These are phyloP conservation scores for Euthynnus affinis DNA, from an alignment of 2,797 vertebrate species.

Conservation along the genomic window DNA sequence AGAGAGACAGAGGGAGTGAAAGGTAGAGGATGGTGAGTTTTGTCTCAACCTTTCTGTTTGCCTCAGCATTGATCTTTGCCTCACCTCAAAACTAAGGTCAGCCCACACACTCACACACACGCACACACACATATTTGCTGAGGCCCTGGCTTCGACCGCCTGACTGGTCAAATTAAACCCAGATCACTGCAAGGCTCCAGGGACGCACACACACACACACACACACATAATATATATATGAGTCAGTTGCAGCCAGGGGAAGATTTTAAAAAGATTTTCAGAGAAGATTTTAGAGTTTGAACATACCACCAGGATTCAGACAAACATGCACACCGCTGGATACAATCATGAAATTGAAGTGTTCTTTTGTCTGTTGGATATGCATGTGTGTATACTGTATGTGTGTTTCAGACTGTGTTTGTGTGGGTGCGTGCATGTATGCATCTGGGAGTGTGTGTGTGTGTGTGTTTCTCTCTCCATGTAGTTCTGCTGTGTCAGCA, in stretches of 20 bases:
- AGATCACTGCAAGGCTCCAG: constrained; percentile 75
- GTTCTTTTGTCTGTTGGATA: constrained; percentile 16
- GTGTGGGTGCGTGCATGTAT: constrained; percentile 38
- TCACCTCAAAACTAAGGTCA: constrained; percentile 74
- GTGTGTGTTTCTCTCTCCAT: constrained; percentile 54
- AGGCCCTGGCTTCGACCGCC: constrained; percentile 73
- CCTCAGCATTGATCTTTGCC: constrained; percentile 77
- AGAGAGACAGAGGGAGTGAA: constrained; percentile 39
- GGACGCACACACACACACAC: constrained; percentile 39
- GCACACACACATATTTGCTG: constrained; percentile 56
- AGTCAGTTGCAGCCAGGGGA: constrained; percentile 21
- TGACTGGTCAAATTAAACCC: constrained; percentile 87
- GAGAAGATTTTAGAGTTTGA: constrained; percentile 2
- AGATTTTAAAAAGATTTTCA: constrained; percentile 34
- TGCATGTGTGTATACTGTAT: constrained; percentile 4
- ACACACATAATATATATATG: constrained; percentile 21
- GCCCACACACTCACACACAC: constrained; percentile 40
- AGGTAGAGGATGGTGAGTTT: constrained; percentile 53
- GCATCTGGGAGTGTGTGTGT: constrained; percentile 43
- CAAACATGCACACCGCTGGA: not conserved
- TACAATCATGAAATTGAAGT: not conserved
- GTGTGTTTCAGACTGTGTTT: constrained; percentile 14
- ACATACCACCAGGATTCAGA: not conserved
- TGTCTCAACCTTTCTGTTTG: constrained; percentile 76
- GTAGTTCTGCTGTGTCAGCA: constrained; percentile 82